Evolutionary conservation across 2,113 vertebrate genomes (phyloP), one percentile per base, ranked within the genome.

Genomic region (Perca flavescens): DNA sequence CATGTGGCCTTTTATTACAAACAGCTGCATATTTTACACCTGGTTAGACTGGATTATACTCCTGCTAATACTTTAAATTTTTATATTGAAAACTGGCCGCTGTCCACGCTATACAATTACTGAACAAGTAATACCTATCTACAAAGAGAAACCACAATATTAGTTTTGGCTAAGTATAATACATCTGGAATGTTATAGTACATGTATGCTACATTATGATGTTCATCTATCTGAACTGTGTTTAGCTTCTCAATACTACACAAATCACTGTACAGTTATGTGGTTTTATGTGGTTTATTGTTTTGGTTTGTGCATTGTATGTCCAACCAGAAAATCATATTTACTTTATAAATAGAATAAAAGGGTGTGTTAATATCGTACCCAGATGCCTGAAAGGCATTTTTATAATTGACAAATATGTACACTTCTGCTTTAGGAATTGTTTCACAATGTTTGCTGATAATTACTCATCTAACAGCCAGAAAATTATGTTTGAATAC

Each of bases 21-120:
- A 82, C 88, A 91, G 90, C 87, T 87, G 86, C 65, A 76, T 53
- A 84, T 75, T 79, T 77, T 66, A 58, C 84, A 85, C 69, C 52
- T 84, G 86, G 84, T 68, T 89, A 47, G 58, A 70, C 67, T 80
- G 40, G 40, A 82, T 77, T 52, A 80, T 63, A 53, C 79, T 77
- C 74, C 62, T 78, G 65, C 31, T 75, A 83, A 28, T 74, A 76
- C 58, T 77, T 11, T 82, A 28, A 75, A 53, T 52, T 73, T 79
- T 86, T 28, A 82, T 72, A 72, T 84, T 77, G 49, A 77, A 71
- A 83, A 63, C 71, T 78, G 89, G 70, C 84, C 77, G 63, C 75
- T 40, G 16, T 82, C 56, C 82, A 73, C 5, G 10, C 47, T 76
- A 28, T 81, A 83, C n/a, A 5, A 43, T 73, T 74, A 77, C 84